Conservation (phyloP, 2,113 vertebrate species). For the Acrocephalus kingi region DNA sequence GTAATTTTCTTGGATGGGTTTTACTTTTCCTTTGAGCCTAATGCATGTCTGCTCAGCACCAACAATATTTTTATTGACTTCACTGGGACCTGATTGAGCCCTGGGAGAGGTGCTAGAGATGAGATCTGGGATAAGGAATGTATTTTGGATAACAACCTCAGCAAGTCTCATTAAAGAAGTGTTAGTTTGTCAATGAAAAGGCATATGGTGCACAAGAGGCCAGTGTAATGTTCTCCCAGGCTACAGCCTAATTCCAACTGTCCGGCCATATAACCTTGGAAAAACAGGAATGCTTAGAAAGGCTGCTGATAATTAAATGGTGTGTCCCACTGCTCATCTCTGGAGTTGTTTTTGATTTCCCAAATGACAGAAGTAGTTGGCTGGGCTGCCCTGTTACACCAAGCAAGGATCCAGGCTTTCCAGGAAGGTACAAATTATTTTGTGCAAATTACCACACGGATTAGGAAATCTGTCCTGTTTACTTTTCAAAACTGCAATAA, state of each 20-base stretch:
- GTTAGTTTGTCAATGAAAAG: conserved; percentile 44
- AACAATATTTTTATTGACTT: conserved; percentile 17
- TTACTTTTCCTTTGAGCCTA: neutral
- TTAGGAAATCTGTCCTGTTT: conserved; percentile 8
- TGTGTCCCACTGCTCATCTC: neutral
- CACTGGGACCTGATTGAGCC: neutral
- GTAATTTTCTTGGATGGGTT: neutral
- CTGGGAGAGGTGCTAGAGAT: conserved; percentile 10
- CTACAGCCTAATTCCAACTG: neutral
- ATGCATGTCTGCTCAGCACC: neutral
- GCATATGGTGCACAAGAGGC: neutral
- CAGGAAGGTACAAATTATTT: conserved; percentile 22
- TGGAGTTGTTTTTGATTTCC: neutral
- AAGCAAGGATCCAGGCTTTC: neutral
- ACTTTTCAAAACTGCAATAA: neutral
- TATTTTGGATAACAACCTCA: conserved; percentile 8
- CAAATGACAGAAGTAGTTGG: neutral
- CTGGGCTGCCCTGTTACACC: neutral
- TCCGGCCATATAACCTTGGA: neutral
- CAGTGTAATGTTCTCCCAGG: neutral
- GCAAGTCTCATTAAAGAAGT: conserved; percentile 31
- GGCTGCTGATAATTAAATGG: neutral
- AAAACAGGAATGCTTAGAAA: neutral
- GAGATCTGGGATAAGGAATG: conserved; percentile 29
- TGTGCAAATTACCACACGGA: neutral